Evolutionary conservation across 2,888 invertebrate genomes (phyloP).

Genomic region (Smittia aterrima): DNA sequence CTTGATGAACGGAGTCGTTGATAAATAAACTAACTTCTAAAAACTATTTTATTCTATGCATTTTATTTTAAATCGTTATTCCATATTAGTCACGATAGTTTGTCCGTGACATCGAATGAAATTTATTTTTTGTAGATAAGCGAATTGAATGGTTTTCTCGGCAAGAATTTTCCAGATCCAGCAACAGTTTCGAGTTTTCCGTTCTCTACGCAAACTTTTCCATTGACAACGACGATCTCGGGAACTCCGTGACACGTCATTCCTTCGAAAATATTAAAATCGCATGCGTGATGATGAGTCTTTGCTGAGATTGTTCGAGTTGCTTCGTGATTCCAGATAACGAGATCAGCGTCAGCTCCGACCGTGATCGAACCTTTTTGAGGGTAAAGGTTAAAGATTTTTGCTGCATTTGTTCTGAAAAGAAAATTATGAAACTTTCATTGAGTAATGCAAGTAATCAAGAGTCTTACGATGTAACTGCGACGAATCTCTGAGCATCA

Average conservation of each 20-base stretch:
- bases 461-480: conserved; percentile 64
- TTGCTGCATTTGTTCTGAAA: conserved; percentile 87
- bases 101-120: too few relatives aligned
- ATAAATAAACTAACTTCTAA: background rate
- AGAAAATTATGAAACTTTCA: background rate
- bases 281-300: conserved; percentile 87
- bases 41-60: background rate
- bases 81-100: too few relatives aligned
- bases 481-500: conserved; percentile 91
- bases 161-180: conserved; percentile 85
- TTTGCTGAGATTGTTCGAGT: conserved; percentile 86
- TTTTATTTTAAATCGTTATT: background rate
- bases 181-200: conserved; percentile 84
- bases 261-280: conserved; percentile 99
- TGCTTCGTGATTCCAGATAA: conserved; percentile 81
- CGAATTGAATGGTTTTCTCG: conserved; percentile 55
- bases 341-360: conserved; percentile 94
- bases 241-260: conserved; percentile 89
- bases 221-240: conserved; percentile 87
- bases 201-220: conserved; percentile 88
- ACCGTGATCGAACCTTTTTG: conserved; percentile 89
- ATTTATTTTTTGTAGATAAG: background rate
- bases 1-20: too few relatives aligned
- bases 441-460: background rate
- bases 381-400: conserved; percentile 96